These are phyloP conservation scores for Hormaphis cornu DNA, from an alignment of 1,140 invertebrate species.

Conservation along the genomic window DNA sequence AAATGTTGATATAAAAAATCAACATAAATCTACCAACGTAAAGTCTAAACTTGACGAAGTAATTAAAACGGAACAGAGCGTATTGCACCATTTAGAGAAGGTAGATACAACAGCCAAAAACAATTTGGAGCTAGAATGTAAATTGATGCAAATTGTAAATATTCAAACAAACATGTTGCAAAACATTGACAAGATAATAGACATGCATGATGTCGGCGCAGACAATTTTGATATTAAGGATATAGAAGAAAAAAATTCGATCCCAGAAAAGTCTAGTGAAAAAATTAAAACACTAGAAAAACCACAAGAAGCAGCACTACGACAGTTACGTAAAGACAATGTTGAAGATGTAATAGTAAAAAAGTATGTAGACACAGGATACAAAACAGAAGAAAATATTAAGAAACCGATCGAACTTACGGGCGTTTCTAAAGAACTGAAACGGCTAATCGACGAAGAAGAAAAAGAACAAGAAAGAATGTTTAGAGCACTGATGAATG, in stretches of 20 bases:
- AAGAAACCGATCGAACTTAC: background rate
- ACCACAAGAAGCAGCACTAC: background rate
- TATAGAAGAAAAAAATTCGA: background rate
- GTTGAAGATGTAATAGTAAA: background rate
- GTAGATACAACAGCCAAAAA: conserved; percentile 41
- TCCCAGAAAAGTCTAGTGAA: background rate
- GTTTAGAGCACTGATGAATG: background rate
- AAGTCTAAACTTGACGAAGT: conserved; percentile 36
- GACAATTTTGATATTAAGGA: background rate
- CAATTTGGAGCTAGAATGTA: conserved; percentile 38
- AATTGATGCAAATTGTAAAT: conserved; percentile 35
- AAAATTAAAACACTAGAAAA: background rate
- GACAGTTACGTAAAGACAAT: background rate
- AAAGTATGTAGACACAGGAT: background rate
- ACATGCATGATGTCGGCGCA: conserved; percentile 12
- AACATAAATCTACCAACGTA: background rate
- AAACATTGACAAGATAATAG: conserved; percentile 32
- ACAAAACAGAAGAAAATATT: conserved; percentile 16
- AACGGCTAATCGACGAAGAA: background rate
- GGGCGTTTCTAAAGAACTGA: background rate
- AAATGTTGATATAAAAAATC: background rate
- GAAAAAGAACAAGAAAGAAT: conserved; percentile 15
- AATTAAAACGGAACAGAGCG: conserved; percentile 38
- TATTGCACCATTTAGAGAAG: conserved; percentile 36
- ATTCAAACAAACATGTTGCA: conserved; percentile 37